Conservation (phyloP, 2,888 invertebrate species). For the Orchestes rusci region DNA sequence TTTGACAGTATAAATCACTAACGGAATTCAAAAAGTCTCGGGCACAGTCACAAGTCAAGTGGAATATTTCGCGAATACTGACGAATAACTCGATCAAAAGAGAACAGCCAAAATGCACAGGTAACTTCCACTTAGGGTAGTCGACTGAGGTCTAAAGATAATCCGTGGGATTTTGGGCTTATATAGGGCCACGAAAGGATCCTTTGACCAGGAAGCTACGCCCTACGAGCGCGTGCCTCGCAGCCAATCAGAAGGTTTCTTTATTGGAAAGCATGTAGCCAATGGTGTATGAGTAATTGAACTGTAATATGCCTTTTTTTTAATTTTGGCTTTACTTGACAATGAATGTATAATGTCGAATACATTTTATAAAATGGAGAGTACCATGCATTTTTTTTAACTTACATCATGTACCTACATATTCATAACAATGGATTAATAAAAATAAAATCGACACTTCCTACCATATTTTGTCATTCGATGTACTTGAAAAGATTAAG, state of each 20-base stretch:
- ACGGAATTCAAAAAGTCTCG: conserved; percentile 3
- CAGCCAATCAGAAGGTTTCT: conserved; percentile 12
- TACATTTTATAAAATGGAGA: too few relatives aligned
- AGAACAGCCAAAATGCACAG: conserved; percentile 2
- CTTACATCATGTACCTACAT: too few relatives aligned
- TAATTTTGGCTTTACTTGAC: too few relatives aligned
- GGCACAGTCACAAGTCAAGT: too few relatives aligned
- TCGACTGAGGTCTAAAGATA: conserved; percentile 10
- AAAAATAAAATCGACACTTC: too few relatives aligned
- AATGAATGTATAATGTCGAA: too few relatives aligned
- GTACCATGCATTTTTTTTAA: too few relatives aligned
- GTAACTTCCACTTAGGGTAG: conserved; percentile 12
- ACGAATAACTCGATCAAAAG: background rate
- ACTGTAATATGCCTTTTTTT: too few relatives aligned
- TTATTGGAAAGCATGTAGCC: conserved; percentile 6
- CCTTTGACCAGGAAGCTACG: conserved; percentile 14
- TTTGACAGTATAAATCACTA: background rate
- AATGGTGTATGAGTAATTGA: conserved; percentile 12
- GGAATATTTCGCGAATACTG: too few relatives aligned
- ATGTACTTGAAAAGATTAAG: too few relatives aligned
- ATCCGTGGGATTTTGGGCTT: conserved; percentile 10
- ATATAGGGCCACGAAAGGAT: conserved; percentile 13
- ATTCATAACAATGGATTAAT: too few relatives aligned
- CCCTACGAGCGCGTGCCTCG: conserved; percentile 21
- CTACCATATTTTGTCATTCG: too few relatives aligned